A percentile compares a stretch with the other conserved stretches of the same genome.
phyloP scores from a whole-genome alignment of 1,140 invertebrate genomes.

The Cydia splendana region DNA sequence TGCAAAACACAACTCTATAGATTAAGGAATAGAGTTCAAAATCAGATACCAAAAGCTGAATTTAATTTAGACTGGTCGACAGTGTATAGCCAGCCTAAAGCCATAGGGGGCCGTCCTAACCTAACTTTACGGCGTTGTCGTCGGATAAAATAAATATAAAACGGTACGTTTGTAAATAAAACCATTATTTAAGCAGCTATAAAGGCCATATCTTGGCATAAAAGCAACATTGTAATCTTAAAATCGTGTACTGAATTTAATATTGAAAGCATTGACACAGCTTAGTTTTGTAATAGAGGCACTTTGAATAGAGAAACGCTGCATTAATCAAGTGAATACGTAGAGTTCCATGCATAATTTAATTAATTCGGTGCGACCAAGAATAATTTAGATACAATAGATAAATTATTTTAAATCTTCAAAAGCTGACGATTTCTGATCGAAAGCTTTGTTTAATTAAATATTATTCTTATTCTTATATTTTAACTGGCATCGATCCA shows the following conservation, averaged over 20 bases:
- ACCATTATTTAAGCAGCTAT: conserved; percentile 38
- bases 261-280: conserved; percentile 3
- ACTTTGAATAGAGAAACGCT: neutral
- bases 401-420: too few relatives aligned
- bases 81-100: conserved; percentile 4
- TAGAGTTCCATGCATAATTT: neutral
- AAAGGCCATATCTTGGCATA: conserved; percentile 31
- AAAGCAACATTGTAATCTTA: conserved; percentile 17
- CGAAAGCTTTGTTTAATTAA: too few relatives aligned
- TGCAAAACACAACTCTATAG: neutral
- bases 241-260: conserved; percentile 22
- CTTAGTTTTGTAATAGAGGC: conserved; percentile 10
- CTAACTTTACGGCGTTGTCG: conserved; percentile 32
- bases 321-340: neutral
- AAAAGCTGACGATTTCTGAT: too few relatives aligned
- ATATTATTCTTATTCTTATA: too few relatives aligned
- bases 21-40: neutral
- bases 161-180: conserved; percentile 36
- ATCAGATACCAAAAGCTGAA: neutral
- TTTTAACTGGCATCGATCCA: too few relatives aligned
- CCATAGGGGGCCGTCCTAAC: conserved; percentile 24
- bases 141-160: conserved; percentile 36
- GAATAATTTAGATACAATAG: too few relatives aligned
- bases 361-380: too few relatives aligned
- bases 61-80: neutral